Percentiles rank a stretch among this genome's conserved stretches.
Evolutionary conservation across 2,888 invertebrate genomes (phyloP).

Genomic region (Margaritifera margaritifera): DNA sequence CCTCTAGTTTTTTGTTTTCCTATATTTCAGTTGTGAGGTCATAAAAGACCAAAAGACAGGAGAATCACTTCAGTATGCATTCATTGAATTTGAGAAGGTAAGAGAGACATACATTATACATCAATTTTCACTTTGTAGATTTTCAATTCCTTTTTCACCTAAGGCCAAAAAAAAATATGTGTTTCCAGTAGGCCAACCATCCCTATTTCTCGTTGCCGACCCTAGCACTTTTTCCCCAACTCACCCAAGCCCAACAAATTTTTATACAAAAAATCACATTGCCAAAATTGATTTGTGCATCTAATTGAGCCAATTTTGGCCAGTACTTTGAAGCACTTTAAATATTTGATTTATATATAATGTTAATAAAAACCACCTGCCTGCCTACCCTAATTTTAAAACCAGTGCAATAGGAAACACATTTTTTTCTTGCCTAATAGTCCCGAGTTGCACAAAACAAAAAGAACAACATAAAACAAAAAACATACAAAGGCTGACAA

Average conservation of each 20-base stretch:
- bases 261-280: no score
- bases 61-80: slow-evolving; percentile 98
- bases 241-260: no score
- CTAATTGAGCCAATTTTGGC: no score
- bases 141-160: not conserved
- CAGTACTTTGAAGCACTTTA: no score
- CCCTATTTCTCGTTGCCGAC: not conserved
- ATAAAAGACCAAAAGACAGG: slow-evolving; percentile 93
- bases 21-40: slow-evolving; percentile 86
- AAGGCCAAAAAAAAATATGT: not conserved
- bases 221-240: not conserved
- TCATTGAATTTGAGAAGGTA: slow-evolving; percentile 93
- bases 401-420: no score
- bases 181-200: not conserved
- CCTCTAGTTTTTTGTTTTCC: not conserved
- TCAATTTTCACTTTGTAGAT: not conserved
- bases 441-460: no score
- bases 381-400: no score
- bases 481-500: not conserved
- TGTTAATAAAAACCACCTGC: no score
- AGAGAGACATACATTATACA: slow-evolving; percentile 8
- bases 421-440: no score
- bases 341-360: no score
- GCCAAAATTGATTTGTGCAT: no score
- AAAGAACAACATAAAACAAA: no score